Evolutionary conservation across 2,888 invertebrate genomes (phyloP), one percentile per base, ranked within the genome.

Genomic region (Pilophorus perplexus): DNA sequence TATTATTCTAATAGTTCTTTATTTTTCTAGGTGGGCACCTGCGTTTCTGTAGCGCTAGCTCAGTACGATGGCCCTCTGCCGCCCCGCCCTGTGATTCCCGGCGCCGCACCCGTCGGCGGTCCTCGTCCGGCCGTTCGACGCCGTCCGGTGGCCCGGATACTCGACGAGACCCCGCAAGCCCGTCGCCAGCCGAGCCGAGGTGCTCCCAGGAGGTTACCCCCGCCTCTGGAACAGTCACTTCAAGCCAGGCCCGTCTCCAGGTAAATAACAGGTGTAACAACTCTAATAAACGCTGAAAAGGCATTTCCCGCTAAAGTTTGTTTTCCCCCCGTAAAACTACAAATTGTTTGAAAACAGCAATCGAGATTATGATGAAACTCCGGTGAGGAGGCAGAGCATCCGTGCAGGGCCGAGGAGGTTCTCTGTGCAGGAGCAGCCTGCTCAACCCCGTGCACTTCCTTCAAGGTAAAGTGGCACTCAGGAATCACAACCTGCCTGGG

Each of bases 21-120:
- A n/a, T 50, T 5, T n/a, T 18, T 46, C n/a, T 54, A 67, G 67
- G 44, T 64, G 10, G 42, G 55, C 8, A 16, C 52, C 18, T 66
- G 66, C 27, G 48, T 62, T 28, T 50, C 64, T 14, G 69, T 50
- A 16, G 68, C 57, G 28, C 67, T 20, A 67, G 69, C 68, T 28
- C 71, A 71, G 68, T 71, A 69, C 59, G 79, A 80, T 72, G 78
- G 77, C 40, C 84, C 86, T 71, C 74, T 80, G 64, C 87, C 87
- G n/a, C 85, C 82, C 10, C 79, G 87, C 73, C 77, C 86, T 16
- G 80, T 79, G 73, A 85, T 88, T 71, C 85, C 87, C 0, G 87
- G 87, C 42, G 87, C 87, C 1, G 74, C 84, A 20, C 76, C 79
- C 6, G 54, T 82, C 46, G 80, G 80, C 14, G 67, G 23, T 14